Base-by-base conservation (phyloP, 2,113 vertebrate species). In the Nibea coibor region DNA sequence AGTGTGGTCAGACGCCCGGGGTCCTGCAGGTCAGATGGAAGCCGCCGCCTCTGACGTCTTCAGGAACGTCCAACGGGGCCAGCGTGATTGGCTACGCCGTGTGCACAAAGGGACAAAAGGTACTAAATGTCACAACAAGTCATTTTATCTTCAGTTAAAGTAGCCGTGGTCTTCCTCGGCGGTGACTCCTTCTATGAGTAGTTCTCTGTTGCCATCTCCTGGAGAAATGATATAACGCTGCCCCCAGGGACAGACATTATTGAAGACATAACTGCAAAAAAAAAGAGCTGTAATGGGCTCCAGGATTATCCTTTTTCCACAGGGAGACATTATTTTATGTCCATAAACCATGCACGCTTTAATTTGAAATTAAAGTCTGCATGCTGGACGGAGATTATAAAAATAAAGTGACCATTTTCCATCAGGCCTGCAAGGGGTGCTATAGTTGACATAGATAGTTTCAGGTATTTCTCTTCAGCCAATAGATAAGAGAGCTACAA, bases 1-100 rank as follows among this genome's bases (percentile, higher is more conserved):
- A 97, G 76, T 94, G 95, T 0, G 96, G 97, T 66, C 80, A 96
- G 78, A 90, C 92, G 0, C 94, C 97, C 0, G 95, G 96, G n/a
- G 91, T 95, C 0, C 6, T 98, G 59, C 96, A 97, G 91, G 95
- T 99, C 85, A 96, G 92, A 83, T 99, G 98, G 98, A 99, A 96
- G 83, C 96, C 97, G 0, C 97, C 97, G 0, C 53, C 75, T 0
- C 95, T 99, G 91, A 96, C 96, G 0, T 84, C 96, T 22, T 91
- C 95, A 0, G 97, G 98, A 74, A 96, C 97, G n/a, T 99, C 98
- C 67, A 98, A 98, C 0, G 98, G 97, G 0, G 98, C 98, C 82
- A 96, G 28, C 0, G 98, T 99, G 39, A 97, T 97, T 0, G 98
- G 98, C 82, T 99, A 98, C 0, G 96, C 95, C 1, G 97, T 99